Conservation (phyloP, 2,888 invertebrate species). For the Kryphioiulus occultus region DNA sequence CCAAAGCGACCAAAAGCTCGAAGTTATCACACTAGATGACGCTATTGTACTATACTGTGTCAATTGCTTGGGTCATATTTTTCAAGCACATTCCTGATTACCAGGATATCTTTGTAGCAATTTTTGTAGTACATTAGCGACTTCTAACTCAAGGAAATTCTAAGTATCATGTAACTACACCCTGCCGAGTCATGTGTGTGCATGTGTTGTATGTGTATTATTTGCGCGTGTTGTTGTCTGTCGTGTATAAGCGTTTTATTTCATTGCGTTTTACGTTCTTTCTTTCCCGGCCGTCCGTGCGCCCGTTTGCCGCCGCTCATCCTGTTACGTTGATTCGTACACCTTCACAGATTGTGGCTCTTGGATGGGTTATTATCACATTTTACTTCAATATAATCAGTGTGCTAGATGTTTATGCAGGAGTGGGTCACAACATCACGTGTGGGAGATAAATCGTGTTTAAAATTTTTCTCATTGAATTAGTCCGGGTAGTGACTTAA, state of each 20-base stretch:
- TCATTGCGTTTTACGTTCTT: slow-evolving; percentile 33
- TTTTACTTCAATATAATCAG: slow-evolving; percentile 54
- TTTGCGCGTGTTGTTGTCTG: background rate
- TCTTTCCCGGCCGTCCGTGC: slow-evolving; percentile 47
- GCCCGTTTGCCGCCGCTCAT: slow-evolving; percentile 44
- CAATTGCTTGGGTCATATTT: background rate
- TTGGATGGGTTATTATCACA: slow-evolving; percentile 75
- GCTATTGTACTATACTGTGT: background rate
- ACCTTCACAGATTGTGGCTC: slow-evolving; percentile 56
- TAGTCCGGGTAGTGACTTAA: too few relatives aligned
- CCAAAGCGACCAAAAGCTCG: too few relatives aligned
- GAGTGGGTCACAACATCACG: too few relatives aligned
- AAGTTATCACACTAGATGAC: background rate
- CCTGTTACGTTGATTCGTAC: slow-evolving; percentile 46
- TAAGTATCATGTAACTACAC: background rate
- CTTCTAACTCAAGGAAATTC: background rate
- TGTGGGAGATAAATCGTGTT: too few relatives aligned
- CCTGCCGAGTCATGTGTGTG: background rate
- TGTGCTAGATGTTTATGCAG: background rate
- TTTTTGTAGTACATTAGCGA: background rate
- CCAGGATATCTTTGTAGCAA: background rate
- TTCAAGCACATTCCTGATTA: background rate
- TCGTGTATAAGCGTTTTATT: slow-evolving; percentile 8
- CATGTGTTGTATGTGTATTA: background rate
- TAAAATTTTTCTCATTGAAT: too few relatives aligned